Evolutionary conservation across 2,113 vertebrate species (phyloP).

Genomic region (Todiramphus chloris): DNA sequence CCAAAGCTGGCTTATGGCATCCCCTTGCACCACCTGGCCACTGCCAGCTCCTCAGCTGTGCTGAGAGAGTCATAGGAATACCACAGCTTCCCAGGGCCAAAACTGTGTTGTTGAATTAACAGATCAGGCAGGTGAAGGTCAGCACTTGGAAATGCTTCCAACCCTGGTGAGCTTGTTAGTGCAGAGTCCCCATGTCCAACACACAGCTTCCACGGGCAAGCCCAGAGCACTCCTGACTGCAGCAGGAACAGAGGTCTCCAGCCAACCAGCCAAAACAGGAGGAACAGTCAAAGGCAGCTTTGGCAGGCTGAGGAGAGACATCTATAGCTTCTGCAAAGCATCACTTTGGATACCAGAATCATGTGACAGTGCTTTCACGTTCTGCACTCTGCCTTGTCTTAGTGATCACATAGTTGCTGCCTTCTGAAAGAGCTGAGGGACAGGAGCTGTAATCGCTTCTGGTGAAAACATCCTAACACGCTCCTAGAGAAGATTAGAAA

Average conservation of each 20-base stretch:
- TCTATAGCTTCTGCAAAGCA: neutral
- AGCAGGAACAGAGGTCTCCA: neutral
- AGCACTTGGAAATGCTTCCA: neutral
- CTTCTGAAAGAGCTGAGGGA: neutral
- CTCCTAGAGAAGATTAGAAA: neutral
- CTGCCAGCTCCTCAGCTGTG: neutral
- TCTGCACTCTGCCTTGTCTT: neutral
- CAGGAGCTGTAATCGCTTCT: neutral
- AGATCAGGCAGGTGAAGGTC: neutral
- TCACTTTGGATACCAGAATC: neutral
- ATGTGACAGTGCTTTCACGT: neutral
- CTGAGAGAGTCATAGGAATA: accelerated
- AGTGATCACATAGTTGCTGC: no score
- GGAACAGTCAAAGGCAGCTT: neutral
- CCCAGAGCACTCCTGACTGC: accelerated
- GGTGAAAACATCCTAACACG: neutral
- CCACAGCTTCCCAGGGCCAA: accelerated
- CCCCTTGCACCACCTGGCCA: neutral
- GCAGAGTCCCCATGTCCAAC: neutral
- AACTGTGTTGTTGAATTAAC: neutral
- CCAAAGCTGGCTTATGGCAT: neutral
- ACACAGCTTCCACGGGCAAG: neutral
- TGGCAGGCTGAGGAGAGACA: neutral
- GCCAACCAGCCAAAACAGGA: neutral
- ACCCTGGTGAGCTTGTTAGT: neutral